These are phyloP conservation scores for Sciaenops ocellatus DNA, from an alignment of 2,797 vertebrate species.

Conservation along the genomic window DNA sequence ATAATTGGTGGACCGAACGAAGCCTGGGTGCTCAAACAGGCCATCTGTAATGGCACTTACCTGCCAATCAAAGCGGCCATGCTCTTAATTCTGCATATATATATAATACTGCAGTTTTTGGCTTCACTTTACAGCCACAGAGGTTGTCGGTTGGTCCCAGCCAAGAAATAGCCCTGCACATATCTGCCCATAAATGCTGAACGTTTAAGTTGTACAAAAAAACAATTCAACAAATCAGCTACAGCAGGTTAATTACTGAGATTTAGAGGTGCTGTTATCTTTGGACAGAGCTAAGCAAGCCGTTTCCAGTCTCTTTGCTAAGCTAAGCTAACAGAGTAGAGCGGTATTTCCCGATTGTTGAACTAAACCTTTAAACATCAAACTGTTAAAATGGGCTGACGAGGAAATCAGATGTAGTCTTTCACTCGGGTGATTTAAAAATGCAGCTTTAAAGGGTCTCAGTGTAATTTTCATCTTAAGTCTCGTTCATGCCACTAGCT, in stretches of 20 bases:
- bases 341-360: background rate
- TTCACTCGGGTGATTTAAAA: constrained; percentile 7
- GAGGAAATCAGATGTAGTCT: background rate
- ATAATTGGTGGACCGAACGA: no score
- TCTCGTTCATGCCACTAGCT: constrained; percentile 25
- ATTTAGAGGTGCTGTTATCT: background rate
- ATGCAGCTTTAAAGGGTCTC: constrained; percentile 9
- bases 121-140: no score
- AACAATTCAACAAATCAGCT: background rate
- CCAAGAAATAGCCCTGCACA: background rate
- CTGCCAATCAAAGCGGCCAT: no score
- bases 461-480: constrained; percentile 19
- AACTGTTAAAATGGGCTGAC: background rate
- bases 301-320: background rate
- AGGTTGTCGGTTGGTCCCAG: background rate
- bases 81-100: no score
- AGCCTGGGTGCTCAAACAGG: no score
- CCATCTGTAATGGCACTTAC: no score
- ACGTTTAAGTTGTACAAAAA: background rate
- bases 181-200: background rate
- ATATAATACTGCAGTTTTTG: no score
- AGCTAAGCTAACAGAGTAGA: background rate
- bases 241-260: background rate
- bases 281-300: background rate
- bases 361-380: constrained; percentile 19